These are phyloP conservation scores for Yponomeuta malinellus DNA, from an alignment of 2,888 invertebrate genomes.

Conservation along the genomic window DNA sequence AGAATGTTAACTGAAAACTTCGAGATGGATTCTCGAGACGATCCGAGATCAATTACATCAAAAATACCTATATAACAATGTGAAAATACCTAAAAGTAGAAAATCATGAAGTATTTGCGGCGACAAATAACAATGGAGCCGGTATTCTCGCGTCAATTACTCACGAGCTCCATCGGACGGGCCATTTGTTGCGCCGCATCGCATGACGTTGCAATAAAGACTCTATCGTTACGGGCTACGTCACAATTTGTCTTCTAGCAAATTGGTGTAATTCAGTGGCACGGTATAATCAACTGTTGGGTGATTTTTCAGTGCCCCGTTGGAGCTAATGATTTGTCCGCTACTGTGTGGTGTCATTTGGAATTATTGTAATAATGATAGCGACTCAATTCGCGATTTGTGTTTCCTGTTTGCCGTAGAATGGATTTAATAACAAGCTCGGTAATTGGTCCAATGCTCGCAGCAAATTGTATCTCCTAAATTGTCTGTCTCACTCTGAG, in stretches of 20 bases:
- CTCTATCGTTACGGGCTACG: slow-evolving; percentile 37
- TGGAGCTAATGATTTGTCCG: neutral
- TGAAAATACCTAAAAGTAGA: slow-evolving; percentile 25
- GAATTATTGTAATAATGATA: neutral
- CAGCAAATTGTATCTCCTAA: neutral
- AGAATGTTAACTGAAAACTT: neutral
- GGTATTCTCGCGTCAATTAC: slow-evolving; percentile 17
- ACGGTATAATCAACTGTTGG: slow-evolving; percentile 23
- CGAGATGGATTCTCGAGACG: neutral
- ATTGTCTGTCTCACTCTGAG: neutral
- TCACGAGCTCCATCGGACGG: slow-evolving; percentile 36
- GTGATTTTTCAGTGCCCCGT: slow-evolving; percentile 37
- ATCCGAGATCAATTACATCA: slow-evolving; percentile 22
- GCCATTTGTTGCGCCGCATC: slow-evolving; percentile 46
- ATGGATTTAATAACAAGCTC: neutral
- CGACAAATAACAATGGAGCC: slow-evolving; percentile 14
- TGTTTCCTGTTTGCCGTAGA: slow-evolving; percentile 2
- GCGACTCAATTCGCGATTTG: neutral
- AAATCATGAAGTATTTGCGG: neutral
- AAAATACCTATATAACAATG: slow-evolving; percentile 24
- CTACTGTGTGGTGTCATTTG: slow-evolving; percentile 2
- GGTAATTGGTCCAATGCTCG: neutral
- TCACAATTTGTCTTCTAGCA: slow-evolving; percentile 41
- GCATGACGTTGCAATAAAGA: slow-evolving; percentile 35
- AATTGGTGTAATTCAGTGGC: slow-evolving; percentile 19